Conservation (phyloP, 2,797 vertebrate species). For the Spondyliosoma cantharus region DNA sequence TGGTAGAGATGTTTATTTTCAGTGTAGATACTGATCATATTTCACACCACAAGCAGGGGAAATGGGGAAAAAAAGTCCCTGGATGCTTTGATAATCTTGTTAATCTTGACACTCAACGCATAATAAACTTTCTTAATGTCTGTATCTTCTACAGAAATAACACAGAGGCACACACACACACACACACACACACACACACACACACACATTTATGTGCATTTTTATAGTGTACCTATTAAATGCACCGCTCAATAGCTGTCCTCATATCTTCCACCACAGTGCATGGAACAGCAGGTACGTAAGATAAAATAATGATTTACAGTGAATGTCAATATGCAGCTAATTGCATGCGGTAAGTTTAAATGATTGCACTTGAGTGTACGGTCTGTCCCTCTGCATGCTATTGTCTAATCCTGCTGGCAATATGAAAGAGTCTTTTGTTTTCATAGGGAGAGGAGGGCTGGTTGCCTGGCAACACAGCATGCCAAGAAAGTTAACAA, state of each 20-base stretch:
- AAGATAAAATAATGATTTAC: constrained; percentile 26
- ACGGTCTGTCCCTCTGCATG: constrained; percentile 11
- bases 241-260: background rate
- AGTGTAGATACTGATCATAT: background rate
- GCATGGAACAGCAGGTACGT: constrained; percentile 11
- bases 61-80: background rate
- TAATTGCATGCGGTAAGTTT: constrained; percentile 36
- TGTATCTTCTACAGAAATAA: background rate
- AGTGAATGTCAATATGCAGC: constrained; percentile 10
- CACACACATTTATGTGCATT: constrained; percentile 4
- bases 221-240: constrained; percentile 6
- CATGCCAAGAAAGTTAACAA: constrained; percentile 30
- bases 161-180: background rate
- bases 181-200: background rate
- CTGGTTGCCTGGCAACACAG: constrained; percentile 70
- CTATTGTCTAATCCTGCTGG: constrained; percentile 42
- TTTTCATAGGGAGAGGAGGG: constrained; percentile 42
- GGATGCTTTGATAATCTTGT: background rate
- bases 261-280: background rate
- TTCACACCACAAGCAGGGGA: background rate
- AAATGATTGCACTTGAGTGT: constrained; percentile 30
- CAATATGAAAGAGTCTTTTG: constrained; percentile 47
- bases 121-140: background rate
- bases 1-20: background rate
- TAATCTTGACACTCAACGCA: background rate